phyloP scores from a whole-genome alignment of 2,797 vertebrate species.

The Amniataba percoides region DNA sequence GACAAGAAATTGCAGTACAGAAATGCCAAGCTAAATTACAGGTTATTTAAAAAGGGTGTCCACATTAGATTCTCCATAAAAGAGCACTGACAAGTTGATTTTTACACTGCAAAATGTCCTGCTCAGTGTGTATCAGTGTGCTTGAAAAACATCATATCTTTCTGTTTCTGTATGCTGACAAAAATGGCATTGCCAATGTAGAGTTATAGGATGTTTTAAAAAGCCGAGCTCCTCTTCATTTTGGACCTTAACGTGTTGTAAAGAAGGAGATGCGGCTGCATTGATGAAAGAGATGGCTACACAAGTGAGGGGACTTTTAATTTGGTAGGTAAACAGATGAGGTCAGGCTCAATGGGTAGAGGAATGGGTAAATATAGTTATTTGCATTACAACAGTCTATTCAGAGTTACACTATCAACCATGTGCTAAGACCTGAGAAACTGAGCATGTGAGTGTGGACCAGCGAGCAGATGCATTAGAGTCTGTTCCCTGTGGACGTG shows the following conservation, averaged over 20 bases:
- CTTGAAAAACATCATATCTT: too few species aligned
- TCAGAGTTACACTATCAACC: constrained; percentile 1
- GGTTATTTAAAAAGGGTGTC: not conserved
- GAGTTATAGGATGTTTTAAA: too few species aligned
- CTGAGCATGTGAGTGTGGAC: not conserved
- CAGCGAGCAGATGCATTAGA: constrained; percentile 1
- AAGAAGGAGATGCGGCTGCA: not conserved
- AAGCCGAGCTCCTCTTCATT: not conserved
- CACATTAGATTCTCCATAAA: not conserved
- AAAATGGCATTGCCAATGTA: too few species aligned
- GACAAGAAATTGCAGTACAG: not conserved
- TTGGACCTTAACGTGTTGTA: not conserved
- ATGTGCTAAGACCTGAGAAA: not conserved
- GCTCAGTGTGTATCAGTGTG: not conserved
- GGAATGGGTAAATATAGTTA: constrained; percentile 8
- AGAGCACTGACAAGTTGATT: not conserved
- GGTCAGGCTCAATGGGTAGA: not conserved
- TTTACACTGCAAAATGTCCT: not conserved
- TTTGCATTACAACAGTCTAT: not conserved
- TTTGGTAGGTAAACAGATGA: constrained; percentile 20
- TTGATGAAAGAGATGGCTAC: constrained; percentile 5
- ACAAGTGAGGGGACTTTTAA: constrained; percentile 13
- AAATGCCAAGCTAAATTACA: not conserved
- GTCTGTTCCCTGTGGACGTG: constrained; percentile 2
- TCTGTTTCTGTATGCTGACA: not conserved